phyloP scores from a whole-genome alignment of 2,797 vertebrate genomes.

The Pteropus rufus region DNA sequence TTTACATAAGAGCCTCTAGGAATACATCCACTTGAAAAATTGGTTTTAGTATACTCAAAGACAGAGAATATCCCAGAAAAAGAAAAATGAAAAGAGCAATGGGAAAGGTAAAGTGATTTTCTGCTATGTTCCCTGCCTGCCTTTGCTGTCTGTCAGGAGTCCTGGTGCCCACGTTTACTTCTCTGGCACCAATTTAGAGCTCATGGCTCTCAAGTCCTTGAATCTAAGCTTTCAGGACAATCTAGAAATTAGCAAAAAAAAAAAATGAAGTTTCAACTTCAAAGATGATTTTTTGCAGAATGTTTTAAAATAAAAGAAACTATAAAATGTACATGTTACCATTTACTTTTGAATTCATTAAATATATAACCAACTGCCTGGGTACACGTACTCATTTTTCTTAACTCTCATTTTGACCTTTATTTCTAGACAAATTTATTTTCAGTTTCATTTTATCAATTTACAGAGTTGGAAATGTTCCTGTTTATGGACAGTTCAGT shows the following conservation, averaged over 20 bases:
- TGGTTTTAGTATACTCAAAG: constrained; percentile 87
- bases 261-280: constrained; percentile 48
- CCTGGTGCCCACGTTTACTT: constrained; percentile 75
- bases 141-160: constrained; percentile 83
- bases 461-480: constrained; percentile 28
- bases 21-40: constrained; percentile 83
- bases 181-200: constrained; percentile 54
- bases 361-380: constrained; percentile 17
- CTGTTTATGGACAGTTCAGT: neutral
- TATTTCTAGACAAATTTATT: constrained; percentile 57
- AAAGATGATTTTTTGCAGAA: constrained; percentile 74
- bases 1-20: constrained; percentile 85
- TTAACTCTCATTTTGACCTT: constrained; percentile 32
- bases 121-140: constrained; percentile 80
- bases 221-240: constrained; percentile 62
- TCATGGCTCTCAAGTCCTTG: constrained; percentile 46
- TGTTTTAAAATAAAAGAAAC: constrained; percentile 50
- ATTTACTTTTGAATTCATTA: neutral
- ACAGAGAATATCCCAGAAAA: neutral
- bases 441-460: constrained; percentile 33
- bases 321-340: constrained; percentile 47
- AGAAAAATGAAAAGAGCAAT: neutral
- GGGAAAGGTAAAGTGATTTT: constrained; percentile 72
- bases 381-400: neutral
- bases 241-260: constrained; percentile 57